Percentiles rank a stretch among this genome's conserved stretches.
These are phyloP conservation scores for Ophioninae sp. DNA, from an alignment of 2,888 invertebrate genomes.

Conservation along the genomic window DNA sequence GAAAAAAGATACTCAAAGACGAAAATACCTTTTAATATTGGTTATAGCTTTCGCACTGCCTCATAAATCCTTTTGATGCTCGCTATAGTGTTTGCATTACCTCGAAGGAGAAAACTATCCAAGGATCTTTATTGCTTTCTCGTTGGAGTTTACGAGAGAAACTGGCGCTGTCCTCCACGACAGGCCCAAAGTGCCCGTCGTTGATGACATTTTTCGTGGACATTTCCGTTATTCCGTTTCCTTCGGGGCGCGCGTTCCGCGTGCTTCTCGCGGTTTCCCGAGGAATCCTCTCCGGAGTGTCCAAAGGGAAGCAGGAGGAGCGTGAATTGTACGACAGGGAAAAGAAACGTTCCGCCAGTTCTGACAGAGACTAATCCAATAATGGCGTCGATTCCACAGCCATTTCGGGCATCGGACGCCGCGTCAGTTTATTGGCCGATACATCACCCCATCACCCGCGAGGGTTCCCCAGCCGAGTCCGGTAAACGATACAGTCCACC, in stretches of 20 bases:
- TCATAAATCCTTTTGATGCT: conserved; percentile 30
- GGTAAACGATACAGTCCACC: conserved; percentile 27
- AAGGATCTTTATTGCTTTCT: conserved; percentile 26
- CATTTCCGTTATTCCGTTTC: conserved; percentile 23
- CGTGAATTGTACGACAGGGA: conserved; percentile 11
- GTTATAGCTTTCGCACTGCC: conserved; percentile 8
- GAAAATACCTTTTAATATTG: conserved; percentile 40
- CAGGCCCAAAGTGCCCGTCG: conserved; percentile 41
- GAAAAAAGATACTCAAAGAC: conserved; percentile 1
- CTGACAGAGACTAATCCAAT: conserved; percentile 73
- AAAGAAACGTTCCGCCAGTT: conserved; percentile 41
- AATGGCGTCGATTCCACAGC: conserved; percentile 77
- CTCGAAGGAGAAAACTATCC: conserved; percentile 17
- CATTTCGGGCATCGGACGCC: conserved; percentile 77
- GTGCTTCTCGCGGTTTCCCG: conserved; percentile 31
- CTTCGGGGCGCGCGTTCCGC: conserved; percentile 1
- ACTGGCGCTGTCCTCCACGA: not conserved
- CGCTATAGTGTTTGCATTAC: conserved; percentile 8
- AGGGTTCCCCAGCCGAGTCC: conserved; percentile 59
- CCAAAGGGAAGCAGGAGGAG: not conserved
- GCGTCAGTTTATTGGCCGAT: conserved; percentile 79
- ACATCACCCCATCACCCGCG: conserved; percentile 75
- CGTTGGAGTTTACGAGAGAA: conserved; percentile 31
- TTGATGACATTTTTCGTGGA: conserved; percentile 53
- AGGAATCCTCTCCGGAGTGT: conserved; percentile 31